Evolutionary conservation across 2,888 invertebrate species (phyloP).

Genomic region (Hyppa rectilinea): DNA sequence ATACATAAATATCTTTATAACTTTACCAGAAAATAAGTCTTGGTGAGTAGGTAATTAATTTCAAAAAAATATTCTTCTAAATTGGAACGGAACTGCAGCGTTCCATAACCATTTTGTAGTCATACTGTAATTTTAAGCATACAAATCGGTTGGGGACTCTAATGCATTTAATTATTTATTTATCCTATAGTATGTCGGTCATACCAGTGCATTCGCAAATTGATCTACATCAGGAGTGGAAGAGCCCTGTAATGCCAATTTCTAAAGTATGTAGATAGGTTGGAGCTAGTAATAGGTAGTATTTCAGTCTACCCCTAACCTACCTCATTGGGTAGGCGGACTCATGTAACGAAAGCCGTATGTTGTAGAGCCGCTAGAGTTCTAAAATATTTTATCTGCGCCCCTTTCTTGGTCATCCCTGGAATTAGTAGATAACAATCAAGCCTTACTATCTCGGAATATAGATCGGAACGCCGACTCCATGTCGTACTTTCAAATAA

Average conservation of each 20-base stretch:
- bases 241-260: not conserved
- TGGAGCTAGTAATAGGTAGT: no score
- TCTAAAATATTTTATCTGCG: not conserved
- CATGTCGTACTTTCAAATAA: conserved; percentile 29
- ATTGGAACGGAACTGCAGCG: conserved; percentile 10
- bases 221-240: not conserved
- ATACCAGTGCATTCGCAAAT: not conserved
- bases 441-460: conserved; percentile 32
- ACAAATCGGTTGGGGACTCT: not conserved
- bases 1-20: no score
- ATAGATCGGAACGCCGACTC: conserved; percentile 42
- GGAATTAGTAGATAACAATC: conserved; percentile 48
- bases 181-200: no score
- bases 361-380: not conserved
- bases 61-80: not conserved
- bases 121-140: conserved; percentile 2
- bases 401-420: conserved; percentile 2
- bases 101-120: not conserved
- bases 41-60: no score
- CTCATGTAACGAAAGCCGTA: not conserved
- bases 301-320: no score
- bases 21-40: no score
- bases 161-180: not conserved
- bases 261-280: no score
- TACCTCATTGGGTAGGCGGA: not conserved